Evolutionary conservation across 2,888 invertebrate species (phyloP).

Genomic region (Agrotis exclamationis): DNA sequence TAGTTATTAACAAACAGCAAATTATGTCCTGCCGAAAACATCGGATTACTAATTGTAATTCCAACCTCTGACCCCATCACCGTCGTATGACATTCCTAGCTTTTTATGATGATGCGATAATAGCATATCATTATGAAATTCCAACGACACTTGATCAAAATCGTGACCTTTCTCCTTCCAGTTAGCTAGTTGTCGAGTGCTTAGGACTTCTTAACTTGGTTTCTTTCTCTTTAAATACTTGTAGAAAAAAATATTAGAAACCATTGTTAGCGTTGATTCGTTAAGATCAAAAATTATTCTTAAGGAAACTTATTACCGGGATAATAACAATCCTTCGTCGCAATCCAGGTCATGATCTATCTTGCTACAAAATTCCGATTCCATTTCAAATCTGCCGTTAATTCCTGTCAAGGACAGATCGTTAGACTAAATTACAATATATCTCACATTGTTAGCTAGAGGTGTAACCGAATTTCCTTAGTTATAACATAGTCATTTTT

Average conservation of each 20-base stretch:
- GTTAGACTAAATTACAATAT: too few relatives aligned
- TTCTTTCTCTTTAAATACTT: not conserved
- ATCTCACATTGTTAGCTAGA: not conserved
- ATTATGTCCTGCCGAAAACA: slow-evolving; percentile 31
- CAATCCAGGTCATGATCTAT: too few relatives aligned
- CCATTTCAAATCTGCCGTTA: too few relatives aligned
- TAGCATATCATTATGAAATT: slow-evolving; percentile 45
- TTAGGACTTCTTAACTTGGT: not conserved
- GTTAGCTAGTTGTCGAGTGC: slow-evolving; percentile 10
- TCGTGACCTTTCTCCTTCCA: slow-evolving; percentile 39
- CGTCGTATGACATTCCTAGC: slow-evolving; percentile 21
- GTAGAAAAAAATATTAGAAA: too few relatives aligned
- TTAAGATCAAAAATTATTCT: too few relatives aligned
- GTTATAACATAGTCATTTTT: too few relatives aligned
- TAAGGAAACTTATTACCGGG: too few relatives aligned
- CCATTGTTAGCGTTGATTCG: too few relatives aligned
- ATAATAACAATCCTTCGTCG: too few relatives aligned
- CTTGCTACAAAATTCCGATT: too few relatives aligned
- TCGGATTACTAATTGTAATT: slow-evolving; percentile 36
- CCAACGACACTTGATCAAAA: slow-evolving; percentile 24
- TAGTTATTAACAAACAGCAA: slow-evolving; percentile 11
- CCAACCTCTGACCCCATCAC: slow-evolving; percentile 36
- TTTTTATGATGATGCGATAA: slow-evolving; percentile 10
- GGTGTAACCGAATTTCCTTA: not conserved
- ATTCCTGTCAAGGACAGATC: too few relatives aligned